Evolutionary conservation across 2,888 invertebrate genomes (phyloP).

Genomic region (Bruchidius siliquastri): DNA sequence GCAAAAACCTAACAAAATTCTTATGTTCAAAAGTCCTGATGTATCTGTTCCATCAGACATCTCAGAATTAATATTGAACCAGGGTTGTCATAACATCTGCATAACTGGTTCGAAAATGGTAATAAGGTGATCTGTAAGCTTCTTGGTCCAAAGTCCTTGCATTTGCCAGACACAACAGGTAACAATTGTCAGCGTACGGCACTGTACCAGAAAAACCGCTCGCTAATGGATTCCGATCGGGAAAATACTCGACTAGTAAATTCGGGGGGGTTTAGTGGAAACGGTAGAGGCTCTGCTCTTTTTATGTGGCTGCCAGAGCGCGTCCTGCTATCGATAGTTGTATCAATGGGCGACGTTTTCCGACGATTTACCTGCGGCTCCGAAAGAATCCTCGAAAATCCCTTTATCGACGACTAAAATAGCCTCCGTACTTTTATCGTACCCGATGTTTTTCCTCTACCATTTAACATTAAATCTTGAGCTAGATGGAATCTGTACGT

Average conservation of each 20-base stretch:
- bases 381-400: not conserved
- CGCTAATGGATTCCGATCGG: not conserved
- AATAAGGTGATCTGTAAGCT: too few relatives aligned
- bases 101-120: too few relatives aligned
- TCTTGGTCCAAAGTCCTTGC: too few relatives aligned
- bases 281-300: not conserved
- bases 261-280: not conserved
- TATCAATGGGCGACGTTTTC: not conserved
- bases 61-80: too few relatives aligned
- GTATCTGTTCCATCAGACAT: too few relatives aligned
- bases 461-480: not conserved
- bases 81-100: too few relatives aligned
- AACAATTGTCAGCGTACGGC: too few relatives aligned
- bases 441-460: not conserved
- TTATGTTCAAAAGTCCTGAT: too few relatives aligned
- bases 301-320: not conserved
- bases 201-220: not conserved
- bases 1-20: too few relatives aligned
- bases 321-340: not conserved
- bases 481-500: not conserved
- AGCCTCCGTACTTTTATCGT: not conserved
- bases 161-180: too few relatives aligned
- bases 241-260: not conserved
- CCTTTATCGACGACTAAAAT: not conserved
- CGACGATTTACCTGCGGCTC: not conserved